Percentiles rank a stretch among this genome's conserved stretches.
phyloP scores from a whole-genome alignment of 2,113 vertebrate genomes.

The Callipepla californica region DNA sequence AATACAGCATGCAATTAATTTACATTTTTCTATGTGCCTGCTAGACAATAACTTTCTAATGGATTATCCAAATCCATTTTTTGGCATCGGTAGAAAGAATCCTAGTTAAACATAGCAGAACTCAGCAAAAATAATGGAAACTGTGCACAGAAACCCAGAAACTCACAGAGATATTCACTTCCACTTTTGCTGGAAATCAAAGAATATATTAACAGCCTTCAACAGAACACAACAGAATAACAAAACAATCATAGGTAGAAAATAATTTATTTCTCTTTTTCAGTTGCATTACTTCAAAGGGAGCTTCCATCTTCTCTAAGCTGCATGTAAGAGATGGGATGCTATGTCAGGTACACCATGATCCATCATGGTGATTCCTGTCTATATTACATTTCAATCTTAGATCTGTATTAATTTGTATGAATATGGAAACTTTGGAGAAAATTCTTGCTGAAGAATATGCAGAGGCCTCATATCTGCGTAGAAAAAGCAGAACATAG shows the following conservation, averaged over 20 bases:
- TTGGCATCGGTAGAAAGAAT: not conserved
- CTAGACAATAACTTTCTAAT: not conserved
- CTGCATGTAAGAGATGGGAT: fast-evolving
- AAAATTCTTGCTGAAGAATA: not conserved
- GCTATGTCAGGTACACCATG: not conserved
- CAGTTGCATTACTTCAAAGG: not conserved
- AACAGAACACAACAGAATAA: not conserved
- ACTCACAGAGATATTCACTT: not conserved
- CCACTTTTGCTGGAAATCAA: not conserved
- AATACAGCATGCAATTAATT: not conserved
- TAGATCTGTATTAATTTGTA: not conserved
- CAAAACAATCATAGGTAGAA: not conserved
- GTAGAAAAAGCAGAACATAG: not conserved
- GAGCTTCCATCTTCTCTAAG: not conserved
- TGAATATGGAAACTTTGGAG: not conserved
- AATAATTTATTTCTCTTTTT: not conserved
- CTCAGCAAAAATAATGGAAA: not conserved
- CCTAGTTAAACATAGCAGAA: not conserved
- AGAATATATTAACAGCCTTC: not conserved
- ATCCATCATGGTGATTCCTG: not conserved
- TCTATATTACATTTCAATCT: not conserved
- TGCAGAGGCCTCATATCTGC: not conserved
- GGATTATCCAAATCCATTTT: not conserved
- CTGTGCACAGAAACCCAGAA: fast-evolving
- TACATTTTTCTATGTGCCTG: not conserved